Conservation (phyloP, 1,140 invertebrate genomes). For the Cheumatopsyche charites region DNA sequence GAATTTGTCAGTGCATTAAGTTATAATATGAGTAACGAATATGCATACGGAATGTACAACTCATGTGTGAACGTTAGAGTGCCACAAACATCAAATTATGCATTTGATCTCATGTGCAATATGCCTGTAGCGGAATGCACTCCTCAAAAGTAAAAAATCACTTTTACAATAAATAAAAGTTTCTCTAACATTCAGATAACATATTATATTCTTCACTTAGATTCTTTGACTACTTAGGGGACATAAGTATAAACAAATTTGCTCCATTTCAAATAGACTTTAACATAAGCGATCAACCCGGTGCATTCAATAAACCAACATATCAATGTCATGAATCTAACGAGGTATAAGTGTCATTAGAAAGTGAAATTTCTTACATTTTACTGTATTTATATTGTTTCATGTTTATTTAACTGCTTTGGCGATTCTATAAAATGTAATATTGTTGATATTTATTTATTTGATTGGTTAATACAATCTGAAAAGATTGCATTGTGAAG, state of each 20-base stretch:
- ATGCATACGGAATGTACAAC: constrained; percentile 65
- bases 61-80: constrained; percentile 65
- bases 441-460: too few relatives aligned
- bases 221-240: constrained; percentile 66
- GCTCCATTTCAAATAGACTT: constrained; percentile 70
- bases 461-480: too few relatives aligned
- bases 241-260: constrained; percentile 56
- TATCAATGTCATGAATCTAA: neutral
- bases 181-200: too few relatives aligned
- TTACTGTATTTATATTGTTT: too few relatives aligned
- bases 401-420: too few relatives aligned
- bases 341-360: neutral
- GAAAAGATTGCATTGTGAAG: too few relatives aligned
- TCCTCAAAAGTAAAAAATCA: constrained; percentile 55
- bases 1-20: constrained; percentile 27
- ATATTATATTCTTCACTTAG: constrained; percentile 44
- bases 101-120: constrained; percentile 70
- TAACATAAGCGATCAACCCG: neutral
- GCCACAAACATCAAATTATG: constrained; percentile 66
- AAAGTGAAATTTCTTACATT: too few relatives aligned
- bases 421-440: too few relatives aligned
- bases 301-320: neutral
- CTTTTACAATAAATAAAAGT: neutral
- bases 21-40: constrained; percentile 61
- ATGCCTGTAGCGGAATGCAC: constrained; percentile 62